Conservation (phyloP, 2,797 vertebrate genomes). For the Gobionotothen gibberifrons region DNA sequence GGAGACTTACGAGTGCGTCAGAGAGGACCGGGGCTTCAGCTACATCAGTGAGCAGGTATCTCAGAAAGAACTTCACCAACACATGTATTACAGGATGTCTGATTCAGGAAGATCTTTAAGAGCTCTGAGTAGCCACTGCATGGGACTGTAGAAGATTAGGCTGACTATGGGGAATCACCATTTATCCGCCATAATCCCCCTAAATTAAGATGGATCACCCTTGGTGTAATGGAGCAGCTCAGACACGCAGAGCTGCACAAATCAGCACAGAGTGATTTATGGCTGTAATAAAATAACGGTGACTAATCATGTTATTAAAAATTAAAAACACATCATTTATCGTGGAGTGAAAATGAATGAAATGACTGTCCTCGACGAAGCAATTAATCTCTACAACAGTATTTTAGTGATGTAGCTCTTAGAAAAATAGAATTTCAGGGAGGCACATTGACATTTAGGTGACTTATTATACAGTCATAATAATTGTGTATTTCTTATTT, state of each 20-base stretch:
- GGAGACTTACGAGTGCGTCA: slow-evolving; percentile 92
- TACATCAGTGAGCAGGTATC: slow-evolving; percentile 93
- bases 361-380: neutral
- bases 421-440: neutral
- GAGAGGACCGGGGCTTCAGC: slow-evolving; percentile 89
- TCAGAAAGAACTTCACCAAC: neutral
- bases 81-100: neutral
- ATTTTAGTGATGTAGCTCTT: neutral
- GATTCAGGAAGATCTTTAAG: neutral
- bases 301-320: neutral
- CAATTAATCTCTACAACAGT: neutral
- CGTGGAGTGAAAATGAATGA: slow-evolving; percentile 5
- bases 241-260: neutral
- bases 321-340: slow-evolving; percentile 1
- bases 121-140: neutral
- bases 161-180: neutral
- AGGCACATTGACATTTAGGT: neutral
- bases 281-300: neutral
- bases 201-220: slow-evolving; percentile 18
- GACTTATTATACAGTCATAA: neutral
- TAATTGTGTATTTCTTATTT: neutral
- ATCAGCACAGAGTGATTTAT: slow-evolving; percentile 2
- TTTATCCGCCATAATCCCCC: neutral
- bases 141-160: neutral
- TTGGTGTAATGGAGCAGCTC: slow-evolving; percentile 7